Base-by-base conservation (phyloP, 2,797 vertebrate species). In the Darevskia mixta region DNA sequence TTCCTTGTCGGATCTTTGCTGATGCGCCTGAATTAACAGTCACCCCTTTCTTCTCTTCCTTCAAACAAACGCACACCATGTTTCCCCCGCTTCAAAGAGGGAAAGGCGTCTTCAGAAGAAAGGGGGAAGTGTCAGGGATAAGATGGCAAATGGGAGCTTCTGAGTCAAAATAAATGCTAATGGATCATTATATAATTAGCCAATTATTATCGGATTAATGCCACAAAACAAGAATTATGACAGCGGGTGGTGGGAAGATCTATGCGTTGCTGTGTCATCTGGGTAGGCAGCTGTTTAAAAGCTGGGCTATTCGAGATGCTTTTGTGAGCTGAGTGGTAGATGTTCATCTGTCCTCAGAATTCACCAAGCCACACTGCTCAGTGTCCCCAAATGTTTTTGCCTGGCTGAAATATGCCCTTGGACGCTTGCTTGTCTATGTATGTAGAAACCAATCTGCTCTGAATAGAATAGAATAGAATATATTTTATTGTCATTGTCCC, bases 221-320 rank as follows among this genome's bases (percentile, higher is more conserved):
- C 3, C 9, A 55, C 32, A 10, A 41, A 83, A 35, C 61, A 35
- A 71, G 49, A 55, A 71, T 55, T 78, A 35, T 49, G 45, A 35
- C 75, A 67, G 75, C 71, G 75, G 79, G 79, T 8, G 81, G 77
- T 69, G 91, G 87, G 79, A 88, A 20, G n/a, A 85, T 82, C 79
- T 87, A 43, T 10, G 81, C 81, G 35, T 4, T 85, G 8, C 27
- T 1, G 2, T 55, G 5, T 55, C 5, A 75, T 69, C 58, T 67
- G 72, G 25, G 20, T 49, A 76, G n/a, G 43, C 13, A 11, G 20
- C 3, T 86, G 27, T 32, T 84, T 27, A 82, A 41, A 61, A 69
- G 35, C 27, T 83, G 76, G 55, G 43, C 67, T 84, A 67, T 49
- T 87, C 88, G 27, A 45, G n/a, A 43, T 27, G 29, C 0, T 61